Base-by-base conservation (phyloP, 2,888 invertebrate species). In the Acronicta psi region DNA sequence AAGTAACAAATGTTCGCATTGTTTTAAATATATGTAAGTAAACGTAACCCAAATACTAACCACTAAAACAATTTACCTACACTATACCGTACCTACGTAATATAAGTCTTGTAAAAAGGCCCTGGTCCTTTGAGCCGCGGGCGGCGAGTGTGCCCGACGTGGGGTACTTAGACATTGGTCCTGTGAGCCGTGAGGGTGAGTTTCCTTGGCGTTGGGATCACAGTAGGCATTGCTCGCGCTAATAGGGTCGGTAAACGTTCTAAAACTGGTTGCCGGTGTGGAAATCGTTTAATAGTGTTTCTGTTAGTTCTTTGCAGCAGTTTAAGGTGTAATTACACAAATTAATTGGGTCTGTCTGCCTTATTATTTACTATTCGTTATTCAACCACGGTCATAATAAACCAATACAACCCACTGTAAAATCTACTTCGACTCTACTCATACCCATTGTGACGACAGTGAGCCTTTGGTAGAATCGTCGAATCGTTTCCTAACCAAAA, bases 221-320 rank as follows among this genome's bases (percentile, higher is more conserved):
- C 80, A 79, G 83, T 79, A 79, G 79, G 66, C 70, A 80, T 79
- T 53, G 59, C 71, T 64, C 57, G 63, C 69, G 51, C 75, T 80
- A 83, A 88, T 87, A 85, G 86, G 88, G 88, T 87, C 85, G 86
- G 75, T 77, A 46, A 59, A 49, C 62, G 42, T 45, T 54, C 62
- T 55, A 57, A 55, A 45, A 54, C 23, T 23, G 16, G 38, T 41
- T 14, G 25, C 17, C 44, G 13, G 25, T 42, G 46, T 47, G 54
- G 36, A 70, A 59, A 65, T 45, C 45, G 25, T 43, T 64, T 52
- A 47, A 46, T 57, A 18, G 36, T 17, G 31, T 46, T 18, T 2
- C 40, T 11, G 29, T 13, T 29, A 29, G 29, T 29, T 29, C 9
- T 29, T 29, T 29, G 6, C 11, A 8, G 25, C 7, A 9, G 0